phyloP scores from a whole-genome alignment of 2,797 vertebrate species.

The Anolis apletophallus region DNA sequence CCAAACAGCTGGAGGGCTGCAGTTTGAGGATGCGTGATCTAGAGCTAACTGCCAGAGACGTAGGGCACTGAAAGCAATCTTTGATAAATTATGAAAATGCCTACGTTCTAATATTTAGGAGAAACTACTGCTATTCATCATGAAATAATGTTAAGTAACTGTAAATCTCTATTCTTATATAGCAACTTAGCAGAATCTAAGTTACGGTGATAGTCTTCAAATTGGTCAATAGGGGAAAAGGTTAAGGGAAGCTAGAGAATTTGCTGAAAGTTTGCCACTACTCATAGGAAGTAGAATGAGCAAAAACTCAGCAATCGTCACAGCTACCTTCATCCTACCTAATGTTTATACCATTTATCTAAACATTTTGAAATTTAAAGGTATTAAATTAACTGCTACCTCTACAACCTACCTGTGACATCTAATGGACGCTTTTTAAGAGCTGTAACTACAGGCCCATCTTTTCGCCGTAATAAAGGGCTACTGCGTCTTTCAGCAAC shows the following conservation, averaged over 20 bases:
- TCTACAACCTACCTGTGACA: slow-evolving; percentile 83
- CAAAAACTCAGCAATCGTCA: too few relatives aligned
- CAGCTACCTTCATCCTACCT: background rate
- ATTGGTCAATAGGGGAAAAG: background rate
- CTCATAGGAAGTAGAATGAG: background rate
- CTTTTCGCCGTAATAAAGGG: slow-evolving; percentile 92
- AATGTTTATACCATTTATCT: background rate
- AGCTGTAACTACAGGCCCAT: slow-evolving; percentile 85
- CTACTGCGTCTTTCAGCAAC: slow-evolving; percentile 96
- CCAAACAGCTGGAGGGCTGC: too few relatives aligned
- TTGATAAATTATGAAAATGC: background rate
- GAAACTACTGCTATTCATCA: background rate
- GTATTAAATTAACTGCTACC: background rate
- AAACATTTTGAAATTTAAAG: background rate
- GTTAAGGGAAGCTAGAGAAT: background rate
- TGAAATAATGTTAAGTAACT: background rate
- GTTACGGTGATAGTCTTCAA: background rate
- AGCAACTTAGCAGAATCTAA: background rate
- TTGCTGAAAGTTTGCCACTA: background rate
- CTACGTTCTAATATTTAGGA: background rate
- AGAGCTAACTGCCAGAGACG: background rate
- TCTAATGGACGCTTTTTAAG: slow-evolving; percentile 95
- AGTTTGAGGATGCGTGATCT: too few relatives aligned
- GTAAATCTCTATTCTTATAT: background rate
- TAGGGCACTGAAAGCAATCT: background rate